Evolutionary conservation across 2,113 vertebrate genomes (phyloP), one percentile per base, ranked within the genome.

Genomic region (Ameiurus melas): DNA sequence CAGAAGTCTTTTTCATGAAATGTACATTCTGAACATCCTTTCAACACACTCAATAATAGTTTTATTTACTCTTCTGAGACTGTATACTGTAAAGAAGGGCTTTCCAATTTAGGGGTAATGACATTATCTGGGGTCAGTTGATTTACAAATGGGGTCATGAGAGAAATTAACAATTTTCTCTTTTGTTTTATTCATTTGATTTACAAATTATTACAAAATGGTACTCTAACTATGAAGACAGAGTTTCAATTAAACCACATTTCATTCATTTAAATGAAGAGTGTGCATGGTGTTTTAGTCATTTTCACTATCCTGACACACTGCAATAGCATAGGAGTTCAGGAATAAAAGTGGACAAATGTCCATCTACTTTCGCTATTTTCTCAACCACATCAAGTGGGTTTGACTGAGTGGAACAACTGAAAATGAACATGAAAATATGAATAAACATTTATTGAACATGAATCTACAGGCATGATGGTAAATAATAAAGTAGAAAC

Each of bases 321-420:
- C 14, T 30, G 51, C 25, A 53, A 13, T 53, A 79, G 27, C 14
- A 16, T 30, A 20, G n/a, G 30, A 8, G 51, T 25, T 55, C 47
- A 79, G 77, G n/a, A 55, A 19, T 55, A 79, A 79, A 27, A 57
- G 30, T 58, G 17, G n/a, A 57, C n/a, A 79, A n/a, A 79, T 53
- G 33, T 81, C 17, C 17, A 12, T 58, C 4, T 58, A 81, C n/a
- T 80, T 81, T 57, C 33, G 4, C 53, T 36, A 36, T 17, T 79
- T 79, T 6, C n/a, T 58, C 16, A 36, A 81, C 78, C 78, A 81
- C 78, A 36, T 58, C 53, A 81, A 81, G 16, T 81, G 78, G 57
- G 53, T 80, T 7, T 22, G 53, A 57, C 78, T 80, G 51, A 55
- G 77, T 79, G 51, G 51, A 81, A 58, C 53, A 80, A 80, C 22